Evolutionary conservation across 1,140 invertebrate genomes (phyloP), one percentile per base, ranked within the genome.

Genomic region (Euwallacea fornicatus): DNA sequence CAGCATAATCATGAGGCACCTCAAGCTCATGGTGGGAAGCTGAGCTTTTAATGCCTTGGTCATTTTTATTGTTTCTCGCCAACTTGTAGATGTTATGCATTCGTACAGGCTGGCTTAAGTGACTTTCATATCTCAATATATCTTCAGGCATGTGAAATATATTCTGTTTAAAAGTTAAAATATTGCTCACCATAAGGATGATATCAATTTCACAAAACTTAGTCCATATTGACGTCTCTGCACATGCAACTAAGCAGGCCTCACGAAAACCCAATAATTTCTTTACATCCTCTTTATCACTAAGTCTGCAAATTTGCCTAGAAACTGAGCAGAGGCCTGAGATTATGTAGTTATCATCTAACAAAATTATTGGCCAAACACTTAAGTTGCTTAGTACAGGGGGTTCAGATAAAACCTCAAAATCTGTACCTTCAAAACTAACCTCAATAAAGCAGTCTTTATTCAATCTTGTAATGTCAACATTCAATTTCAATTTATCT

Each of bases 161-260:
- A 58, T 70, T 47, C 71, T 69, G 72, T 42, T 73, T 16, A 33
- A 70, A 71, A 8, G 50, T 70, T 58, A 72, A 76, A 64, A 78
- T 44, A 60, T 80, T 71, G 72, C 85, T 85, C 0, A 90, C 78
- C 8, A 86, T 86, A 16, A 82, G 79, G 43, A 90, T 83, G 11
- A 94, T 82, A 79, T 95, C 92, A 15, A 95, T 85, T 85, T 98
- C 95, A 85, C 95, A 97, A 79, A 95, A 95, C 76, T 91, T 92
- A 0, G 95, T 97, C 94, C 94, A 97, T 41, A 92, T 84, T 7
- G 94, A 96, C 1, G 89, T 86, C 84, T 96, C 93, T 11, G 91
- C 90, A 74, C 92, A 93, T 8, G 93, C 90, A 71, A 91, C 83
- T 2, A 96, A 83, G 79, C 93, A 95, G 55, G 88, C 87, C 58